Evolutionary conservation across 2,888 invertebrate species (phyloP), one percentile per base, ranked within the genome.

Genomic region (Coecobrya sp.): DNA sequence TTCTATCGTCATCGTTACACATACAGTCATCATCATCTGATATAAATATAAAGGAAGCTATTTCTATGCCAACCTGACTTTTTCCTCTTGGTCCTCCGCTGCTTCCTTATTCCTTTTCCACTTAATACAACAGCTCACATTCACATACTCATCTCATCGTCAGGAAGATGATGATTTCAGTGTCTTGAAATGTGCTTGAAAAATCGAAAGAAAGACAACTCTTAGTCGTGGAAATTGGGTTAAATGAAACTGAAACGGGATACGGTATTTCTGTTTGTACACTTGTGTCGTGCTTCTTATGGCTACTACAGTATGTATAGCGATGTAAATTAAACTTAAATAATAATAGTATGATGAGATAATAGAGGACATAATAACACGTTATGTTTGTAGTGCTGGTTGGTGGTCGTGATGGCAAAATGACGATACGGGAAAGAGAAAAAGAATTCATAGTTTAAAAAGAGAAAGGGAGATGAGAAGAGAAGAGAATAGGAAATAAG

Each of bases 241-340:
- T 88, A 88, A 88, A 88, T 73, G 52, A 86, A 70, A 86, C 7
- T 73, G 86, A 73, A 86, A 86, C 76, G 79, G 30, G n/a, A 76
- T 25, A 25, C 68, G 1, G 11, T n/a, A 1, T n/a, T n/a, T n/a
- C n/a, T 27, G 30, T 13, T 5, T 59, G 59, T 59, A 59, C 36
- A 4, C 22, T 59, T 59, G 8, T 19, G 2, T 65, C 65, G 0
- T 27, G 0, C 65, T 65, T 2, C 27, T 25, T 25, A 13, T 59
- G 2, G 19, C n/a, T 59, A 19, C 59, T 16, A 52, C n/a, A n/a
- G n/a, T n/a, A n/a, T n/a, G n/a, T 42, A 10, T 76, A 19, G 36
- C n/a, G 3, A 30, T 81, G 59, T 11, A 81, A 59, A 59, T n/a
- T 59, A 5, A n/a, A 59, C 59, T 59, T 8, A 59, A 59, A 59